Evolutionary conservation across 2,113 vertebrate genomes (phyloP), one percentile per base, ranked within the genome.

Genomic region (Narcine bancroftii): DNA sequence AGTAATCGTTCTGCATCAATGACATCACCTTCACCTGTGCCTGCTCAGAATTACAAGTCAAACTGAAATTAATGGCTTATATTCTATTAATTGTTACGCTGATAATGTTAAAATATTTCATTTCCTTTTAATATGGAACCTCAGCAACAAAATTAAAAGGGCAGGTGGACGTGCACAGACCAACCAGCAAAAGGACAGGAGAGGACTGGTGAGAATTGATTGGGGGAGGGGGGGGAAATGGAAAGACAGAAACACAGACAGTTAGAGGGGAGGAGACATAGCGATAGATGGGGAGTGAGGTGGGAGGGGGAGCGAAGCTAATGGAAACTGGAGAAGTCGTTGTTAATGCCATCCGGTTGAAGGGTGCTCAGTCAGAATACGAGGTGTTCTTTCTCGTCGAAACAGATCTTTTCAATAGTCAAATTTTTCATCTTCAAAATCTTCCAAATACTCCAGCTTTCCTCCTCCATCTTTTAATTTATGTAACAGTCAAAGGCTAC

Each of bases 1-100:
- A 99, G 94, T 47, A 99, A 95, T 93, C 96, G 97, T 94, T 99
- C 98, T 92, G 99, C 99, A 93, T 99, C 98, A 92, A 96, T 96
- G 0, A 98, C 96, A 9, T 99, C 97, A 93, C 97, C 99, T 92
- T 98, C 98, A 93, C 99, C 98, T 0, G 97, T 99, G n/a, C 99
- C 99, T 99, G 94, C 24, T 95, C 26, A 93, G 47, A 95, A 92
- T 94, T 60, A 66, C 65, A 93, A 93, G 91, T 87, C 26, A 92
- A 92, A 92, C 63, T 33, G 92, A 93, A 91, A 33, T 47, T 45
- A 63, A 24, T 42, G 47, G 13, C 11, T 81, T 81, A 26, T 50
- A 47, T 81, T 33, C 11, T 26, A 53, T 17, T 47, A 79, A 24
- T n/a, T 83, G 29, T 33, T 2, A 79, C 45, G 11, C 24, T 33